Percentiles rank a stretch among this genome's conserved stretches.
These are phyloP conservation scores for Philhelius pedissequus DNA, from an alignment of 2,888 invertebrate genomes.

Conservation along the genomic window DNA sequence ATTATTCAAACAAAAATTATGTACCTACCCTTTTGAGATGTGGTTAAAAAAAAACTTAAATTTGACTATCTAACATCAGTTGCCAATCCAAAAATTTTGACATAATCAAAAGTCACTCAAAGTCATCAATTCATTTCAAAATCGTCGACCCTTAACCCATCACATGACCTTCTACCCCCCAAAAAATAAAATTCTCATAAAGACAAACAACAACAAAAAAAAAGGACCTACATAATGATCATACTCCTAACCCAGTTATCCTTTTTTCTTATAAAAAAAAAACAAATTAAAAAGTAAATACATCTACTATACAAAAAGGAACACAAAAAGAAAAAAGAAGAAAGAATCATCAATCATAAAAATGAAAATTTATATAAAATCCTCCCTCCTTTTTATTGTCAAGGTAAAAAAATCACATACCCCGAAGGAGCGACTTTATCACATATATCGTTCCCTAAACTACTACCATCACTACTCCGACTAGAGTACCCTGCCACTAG, in stretches of 20 bases:
- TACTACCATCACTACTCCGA: conserved; percentile 5
- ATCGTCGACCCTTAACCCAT: neutral
- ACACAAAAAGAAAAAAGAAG: neutral
- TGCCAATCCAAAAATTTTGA: neutral
- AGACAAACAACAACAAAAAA: neutral
- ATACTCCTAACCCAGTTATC: conserved; percentile 47
- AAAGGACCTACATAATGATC: conserved; percentile 1
- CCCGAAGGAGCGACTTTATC: conserved; percentile 54
- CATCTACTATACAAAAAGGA: neutral
- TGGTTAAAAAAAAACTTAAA: neutral
- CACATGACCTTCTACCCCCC: conserved; percentile 11
- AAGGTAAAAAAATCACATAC: conserved; percentile 66
- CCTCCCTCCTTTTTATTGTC: neutral
- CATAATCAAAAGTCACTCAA: conserved; percentile 1
- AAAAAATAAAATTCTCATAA: neutral
- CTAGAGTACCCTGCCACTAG: conserved; percentile 16
- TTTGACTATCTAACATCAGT: neutral
- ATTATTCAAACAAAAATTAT: too few species aligned
- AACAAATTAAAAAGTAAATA: conserved; percentile 32
- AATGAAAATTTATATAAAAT: conserved; percentile 19
- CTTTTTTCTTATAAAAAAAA: conserved; percentile 1
- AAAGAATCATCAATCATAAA: conserved; percentile 42
- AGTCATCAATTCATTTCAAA: neutral
- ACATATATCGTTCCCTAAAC: conserved; percentile 43
- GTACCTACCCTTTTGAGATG: neutral